Evolutionary conservation across 2,797 vertebrate genomes (phyloP).

Genomic region (Pyrocephalus nanus): DNA sequence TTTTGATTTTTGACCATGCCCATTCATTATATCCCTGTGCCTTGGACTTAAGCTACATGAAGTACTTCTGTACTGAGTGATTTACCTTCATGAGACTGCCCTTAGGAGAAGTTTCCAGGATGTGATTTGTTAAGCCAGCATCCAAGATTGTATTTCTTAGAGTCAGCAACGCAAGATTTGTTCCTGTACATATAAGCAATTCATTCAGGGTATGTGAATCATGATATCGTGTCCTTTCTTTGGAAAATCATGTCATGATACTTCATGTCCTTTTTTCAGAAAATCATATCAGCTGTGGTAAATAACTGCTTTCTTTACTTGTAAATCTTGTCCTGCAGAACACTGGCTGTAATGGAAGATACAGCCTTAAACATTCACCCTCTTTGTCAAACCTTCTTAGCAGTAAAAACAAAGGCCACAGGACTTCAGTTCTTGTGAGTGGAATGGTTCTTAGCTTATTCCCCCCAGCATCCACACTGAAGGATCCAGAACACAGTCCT

Average conservation of each 20-base stretch:
- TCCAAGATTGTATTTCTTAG: neutral
- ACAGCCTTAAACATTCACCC: fast-evolving
- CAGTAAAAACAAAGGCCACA: neutral
- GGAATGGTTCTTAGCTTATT: neutral
- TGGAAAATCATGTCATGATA: neutral
- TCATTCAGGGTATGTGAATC: neutral
- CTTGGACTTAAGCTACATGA: neutral
- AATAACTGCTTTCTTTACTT: neutral
- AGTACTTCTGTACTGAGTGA: neutral
- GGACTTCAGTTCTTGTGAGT: neutral
- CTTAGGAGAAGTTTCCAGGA: neutral
- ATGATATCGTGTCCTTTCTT: neutral
- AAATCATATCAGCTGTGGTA: neutral
- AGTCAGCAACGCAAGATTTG: neutral
- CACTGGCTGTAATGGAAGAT: neutral
- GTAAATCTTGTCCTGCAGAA: neutral
- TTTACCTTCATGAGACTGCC: neutral
- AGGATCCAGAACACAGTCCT: neutral
- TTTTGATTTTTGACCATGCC: neutral
- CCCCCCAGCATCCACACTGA: neutral
- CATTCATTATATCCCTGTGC: neutral
- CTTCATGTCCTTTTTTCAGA: neutral
- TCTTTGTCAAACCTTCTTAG: neutral
- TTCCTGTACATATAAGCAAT: neutral
- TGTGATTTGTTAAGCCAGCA: neutral